Base-by-base conservation (phyloP, 2,113 vertebrate species). In the Columba janthina region DNA sequence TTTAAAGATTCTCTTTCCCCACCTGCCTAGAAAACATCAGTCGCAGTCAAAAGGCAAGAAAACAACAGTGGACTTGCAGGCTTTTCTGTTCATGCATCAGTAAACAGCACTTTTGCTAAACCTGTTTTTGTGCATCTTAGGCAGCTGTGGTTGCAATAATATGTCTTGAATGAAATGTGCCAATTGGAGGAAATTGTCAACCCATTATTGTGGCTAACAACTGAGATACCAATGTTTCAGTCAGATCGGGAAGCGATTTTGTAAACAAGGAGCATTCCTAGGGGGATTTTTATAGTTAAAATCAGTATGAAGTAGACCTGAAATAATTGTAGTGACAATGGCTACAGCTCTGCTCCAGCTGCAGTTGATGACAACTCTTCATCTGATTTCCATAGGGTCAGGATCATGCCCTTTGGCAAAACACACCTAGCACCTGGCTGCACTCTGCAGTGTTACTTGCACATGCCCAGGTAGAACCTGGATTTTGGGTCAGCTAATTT, bases 111-210 rank as follows among this genome's bases (percentile, higher is more conserved):
- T 96, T 95, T 60, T 69, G 57, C 50, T 36, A 32, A 97, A 94
- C 78, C 8, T 20, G 65, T 26, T 77, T 96, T 93, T 93, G 93
- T 64, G 60, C 72, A 67, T 95, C 95, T 96, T 82, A 80, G 91
- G 95, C 95, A 94, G 88, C 62, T 85, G 88, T 44, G 81, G 96
- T 97, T 96, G 96, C 95, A 97, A 91, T 98, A 96, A 97, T 97
- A 88, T 64, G 86, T 97, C 94, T 95, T 96, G 97, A 97, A 97
- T 96, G 96, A 97, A 98, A 97, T 88, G 95, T 97, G 96, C 88
- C 95, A 96, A 91, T 97, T 96, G 96, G 88, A 97, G 92, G 94
- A 97, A 97, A 97, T 97, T 96, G 96, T 95, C 94, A 95, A 87
- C 88, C 97, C 97, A 94, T 98, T 97, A 97, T 93, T 96, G 80